A percentile compares a stretch with the other conserved stretches of the same genome.
These are phyloP conservation scores for Melanotaenia maccullochi DNA, from an alignment of 2,797 vertebrate genomes.

Conservation along the genomic window DNA sequence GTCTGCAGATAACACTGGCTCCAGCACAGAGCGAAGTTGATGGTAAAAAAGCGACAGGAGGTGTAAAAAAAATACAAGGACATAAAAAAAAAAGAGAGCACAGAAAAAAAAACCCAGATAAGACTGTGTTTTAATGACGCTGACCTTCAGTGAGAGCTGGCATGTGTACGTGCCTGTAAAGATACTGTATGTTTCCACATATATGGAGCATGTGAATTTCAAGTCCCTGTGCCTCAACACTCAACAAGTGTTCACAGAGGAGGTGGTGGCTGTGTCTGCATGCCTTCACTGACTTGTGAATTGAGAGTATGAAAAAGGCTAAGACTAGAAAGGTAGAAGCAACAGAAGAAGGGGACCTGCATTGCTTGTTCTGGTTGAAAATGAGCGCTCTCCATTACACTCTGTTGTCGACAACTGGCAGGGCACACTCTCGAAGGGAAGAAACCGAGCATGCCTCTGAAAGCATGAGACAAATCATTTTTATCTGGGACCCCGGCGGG, in stretches of 20 bases:
- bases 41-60: constrained; percentile 61
- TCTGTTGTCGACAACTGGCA: constrained; percentile 64
- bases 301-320: constrained; percentile 1
- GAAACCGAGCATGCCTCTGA: constrained; percentile 75
- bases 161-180: constrained; percentile 39
- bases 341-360: constrained; percentile 25
- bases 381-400: constrained; percentile 72
- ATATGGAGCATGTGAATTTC: constrained; percentile 51
- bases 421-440: constrained; percentile 67
- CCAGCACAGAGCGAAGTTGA: constrained; percentile 46
- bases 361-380: constrained; percentile 53
- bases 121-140: constrained; percentile 65
- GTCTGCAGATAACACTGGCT: constrained; percentile 68
- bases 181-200: constrained; percentile 23
- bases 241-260: constrained; percentile 12
- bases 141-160: constrained; percentile 73
- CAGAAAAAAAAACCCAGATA: constrained; percentile 70
- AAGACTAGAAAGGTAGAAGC: constrained; percentile 7
- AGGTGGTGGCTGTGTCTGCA: constrained; percentile 9
- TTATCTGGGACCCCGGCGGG: constrained; percentile 82
- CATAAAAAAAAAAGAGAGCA: constrained; percentile 65
- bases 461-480: constrained; percentile 85
- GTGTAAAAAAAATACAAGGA: constrained; percentile 72
- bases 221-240: constrained; percentile 30
- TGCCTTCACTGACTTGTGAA: constrained; percentile 23